Evolutionary conservation across 2,888 invertebrate genomes (phyloP).

Genomic region (Bruchidius siliquastri): DNA sequence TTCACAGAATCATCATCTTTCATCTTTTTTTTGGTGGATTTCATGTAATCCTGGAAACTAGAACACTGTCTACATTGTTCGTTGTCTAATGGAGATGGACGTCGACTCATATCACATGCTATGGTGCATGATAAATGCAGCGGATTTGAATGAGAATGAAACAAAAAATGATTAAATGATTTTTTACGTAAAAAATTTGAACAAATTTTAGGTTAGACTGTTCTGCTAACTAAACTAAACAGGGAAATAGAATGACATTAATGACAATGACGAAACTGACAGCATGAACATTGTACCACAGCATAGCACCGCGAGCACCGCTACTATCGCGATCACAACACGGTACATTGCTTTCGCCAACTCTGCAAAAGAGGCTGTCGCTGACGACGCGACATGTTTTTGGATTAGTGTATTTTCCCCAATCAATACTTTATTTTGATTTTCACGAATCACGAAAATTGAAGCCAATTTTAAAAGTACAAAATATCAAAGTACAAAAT

Average conservation of each 20-base stretch:
- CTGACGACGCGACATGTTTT: too few relatives aligned
- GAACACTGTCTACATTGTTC: slow-evolving; percentile 45
- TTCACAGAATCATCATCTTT: slow-evolving; percentile 16
- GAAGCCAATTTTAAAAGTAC: too few relatives aligned
- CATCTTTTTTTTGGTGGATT: slow-evolving; percentile 37
- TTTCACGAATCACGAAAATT: too few relatives aligned
- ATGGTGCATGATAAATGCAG: slow-evolving; percentile 20
- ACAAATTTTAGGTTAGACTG: background rate
- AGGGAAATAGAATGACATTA: background rate
- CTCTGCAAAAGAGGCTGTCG: too few relatives aligned
- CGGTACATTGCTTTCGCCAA: too few relatives aligned
- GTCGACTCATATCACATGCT: slow-evolving; percentile 37
- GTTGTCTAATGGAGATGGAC: slow-evolving; percentile 42
- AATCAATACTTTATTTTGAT: too few relatives aligned
- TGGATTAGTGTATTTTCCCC: too few relatives aligned
- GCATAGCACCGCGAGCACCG: too few relatives aligned
- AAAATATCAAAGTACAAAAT: too few relatives aligned
- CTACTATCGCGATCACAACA: too few relatives aligned
- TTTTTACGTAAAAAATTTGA: background rate
- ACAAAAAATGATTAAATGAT: background rate
- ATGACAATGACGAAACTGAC: background rate
- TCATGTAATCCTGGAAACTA: slow-evolving; percentile 45
- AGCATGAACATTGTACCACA: too few relatives aligned
- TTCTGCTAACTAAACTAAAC: background rate
- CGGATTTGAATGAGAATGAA: slow-evolving; percentile 12